phyloP scores from a whole-genome alignment of 2,113 vertebrate species.

The Corythornis madagascariensis region DNA sequence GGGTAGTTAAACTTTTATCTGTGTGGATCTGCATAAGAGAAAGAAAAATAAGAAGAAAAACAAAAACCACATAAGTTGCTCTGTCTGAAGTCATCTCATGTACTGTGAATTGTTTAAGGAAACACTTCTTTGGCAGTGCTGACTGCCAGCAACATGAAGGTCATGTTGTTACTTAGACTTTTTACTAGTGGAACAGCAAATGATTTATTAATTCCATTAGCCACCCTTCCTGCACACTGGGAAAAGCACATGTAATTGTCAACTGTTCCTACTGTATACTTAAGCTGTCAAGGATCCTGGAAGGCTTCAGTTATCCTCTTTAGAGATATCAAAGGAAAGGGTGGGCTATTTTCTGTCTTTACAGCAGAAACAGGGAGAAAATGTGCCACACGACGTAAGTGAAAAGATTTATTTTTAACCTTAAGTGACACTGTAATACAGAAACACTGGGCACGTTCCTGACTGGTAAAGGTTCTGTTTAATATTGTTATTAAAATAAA shows the following conservation, averaged over 20 bases:
- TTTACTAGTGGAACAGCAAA: constrained; percentile 47
- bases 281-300: constrained; percentile 56
- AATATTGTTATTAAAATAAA: background rate
- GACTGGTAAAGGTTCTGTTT: constrained; percentile 14
- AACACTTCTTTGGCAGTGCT: background rate
- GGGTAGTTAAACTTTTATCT: background rate
- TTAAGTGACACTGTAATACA: background rate
- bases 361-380: constrained; percentile 23
- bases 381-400: constrained; percentile 3
- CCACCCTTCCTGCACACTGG: constrained; percentile 28
- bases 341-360: constrained; percentile 43
- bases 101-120: constrained; percentile 34
- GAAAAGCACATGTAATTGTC: constrained; percentile 50
- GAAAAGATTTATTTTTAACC: constrained; percentile 39
- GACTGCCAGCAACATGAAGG: constrained; percentile 8
- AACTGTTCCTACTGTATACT: constrained; percentile 53
- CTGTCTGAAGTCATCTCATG: constrained; percentile 4
- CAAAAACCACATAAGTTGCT: background rate
- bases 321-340: constrained; percentile 34
- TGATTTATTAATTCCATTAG: constrained; percentile 60
- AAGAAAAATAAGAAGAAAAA: constrained; percentile 20
- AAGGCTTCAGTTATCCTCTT: constrained; percentile 56
- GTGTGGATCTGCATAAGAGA: background rate
- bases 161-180: constrained; percentile 45
- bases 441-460: background rate